Evolutionary conservation across 1,140 invertebrate genomes (phyloP).

Genomic region (Orchesella cincta): DNA sequence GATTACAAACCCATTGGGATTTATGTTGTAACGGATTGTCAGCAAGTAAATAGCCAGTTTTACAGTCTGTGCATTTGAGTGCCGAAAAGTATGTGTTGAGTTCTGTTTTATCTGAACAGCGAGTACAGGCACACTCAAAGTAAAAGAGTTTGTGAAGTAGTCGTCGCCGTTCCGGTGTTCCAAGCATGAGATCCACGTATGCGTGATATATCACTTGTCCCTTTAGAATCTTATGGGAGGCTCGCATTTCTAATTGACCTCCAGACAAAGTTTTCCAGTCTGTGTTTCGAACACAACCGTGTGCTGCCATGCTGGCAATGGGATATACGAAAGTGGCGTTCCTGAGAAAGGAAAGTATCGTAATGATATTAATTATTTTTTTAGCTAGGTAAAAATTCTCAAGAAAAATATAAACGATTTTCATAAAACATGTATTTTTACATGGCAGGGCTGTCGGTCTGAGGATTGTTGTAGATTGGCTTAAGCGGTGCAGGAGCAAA

Average conservation of each 20-base stretch:
- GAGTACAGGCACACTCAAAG: conserved; percentile 24
- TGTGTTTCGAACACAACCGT: conserved; percentile 4
- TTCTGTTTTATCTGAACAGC: conserved; percentile 13
- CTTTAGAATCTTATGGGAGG: neutral
- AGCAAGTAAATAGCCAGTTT: neutral
- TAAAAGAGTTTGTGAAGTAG: neutral
- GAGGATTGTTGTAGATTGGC: neutral
- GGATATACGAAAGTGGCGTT: conserved; percentile 27
- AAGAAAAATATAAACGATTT: neutral
- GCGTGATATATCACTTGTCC: neutral
- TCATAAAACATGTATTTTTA: too few relatives aligned
- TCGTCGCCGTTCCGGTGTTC: conserved; percentile 4
- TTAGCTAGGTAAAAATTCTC: neutral
- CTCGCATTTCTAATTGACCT: conserved; percentile 23
- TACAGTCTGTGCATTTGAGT: neutral
- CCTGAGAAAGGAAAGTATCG: neutral
- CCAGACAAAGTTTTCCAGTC: conserved; percentile 17
- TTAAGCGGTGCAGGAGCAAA: conserved; percentile 3
- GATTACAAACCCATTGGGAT: neutral
- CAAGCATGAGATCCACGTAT: conserved; percentile 1
- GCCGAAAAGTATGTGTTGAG: conserved; percentile 8
- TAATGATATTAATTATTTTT: neutral
- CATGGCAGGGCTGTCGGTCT: neutral
- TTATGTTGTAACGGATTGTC: neutral
- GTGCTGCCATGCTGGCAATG: conserved; percentile 5